phyloP scores from a whole-genome alignment of 2,797 vertebrate genomes.

The Coranthus polyacanthus region DNA sequence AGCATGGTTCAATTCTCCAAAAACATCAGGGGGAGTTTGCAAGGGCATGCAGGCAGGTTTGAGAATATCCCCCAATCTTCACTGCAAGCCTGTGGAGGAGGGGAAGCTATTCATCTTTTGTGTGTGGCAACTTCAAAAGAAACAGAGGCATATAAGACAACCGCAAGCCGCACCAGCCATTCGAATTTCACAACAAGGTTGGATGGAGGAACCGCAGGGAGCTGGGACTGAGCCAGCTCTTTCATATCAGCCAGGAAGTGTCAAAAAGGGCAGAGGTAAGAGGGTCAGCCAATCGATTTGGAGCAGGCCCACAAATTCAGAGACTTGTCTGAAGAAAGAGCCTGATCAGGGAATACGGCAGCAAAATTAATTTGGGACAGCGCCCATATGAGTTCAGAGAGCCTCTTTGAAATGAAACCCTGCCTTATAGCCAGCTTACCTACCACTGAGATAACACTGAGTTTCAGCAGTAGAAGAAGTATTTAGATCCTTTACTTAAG shows the following conservation, averaged over 20 bases:
- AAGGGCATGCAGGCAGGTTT: conserved; percentile 66
- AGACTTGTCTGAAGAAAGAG: conserved; percentile 50
- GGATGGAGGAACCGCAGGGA: conserved; percentile 17
- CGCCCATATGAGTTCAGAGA: conserved; percentile 59
- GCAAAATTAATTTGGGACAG: conserved; percentile 64
- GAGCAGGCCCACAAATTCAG: conserved; percentile 50
- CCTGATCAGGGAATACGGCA: conserved; percentile 42
- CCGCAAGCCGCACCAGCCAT: conserved; percentile 7
- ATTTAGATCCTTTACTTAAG: too few relatives aligned
- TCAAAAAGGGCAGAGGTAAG: conserved; percentile 46
- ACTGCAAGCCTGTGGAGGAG: conserved; percentile 34
- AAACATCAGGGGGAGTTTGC: conserved; percentile 58
- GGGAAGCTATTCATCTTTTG: conserved; percentile 54
- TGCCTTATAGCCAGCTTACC: conserved; percentile 45
- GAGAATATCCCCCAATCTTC: conserved; percentile 61
- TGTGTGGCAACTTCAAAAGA: conserved; percentile 69
- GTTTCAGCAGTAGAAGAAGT: neutral
- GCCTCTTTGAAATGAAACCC: conserved; percentile 55
- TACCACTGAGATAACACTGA: conserved; percentile 40
- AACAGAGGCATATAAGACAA: conserved; percentile 37
- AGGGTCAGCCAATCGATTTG: conserved; percentile 73
- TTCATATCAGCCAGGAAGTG: conserved; percentile 56
- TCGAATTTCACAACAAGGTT: conserved; percentile 37
- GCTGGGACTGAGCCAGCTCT: conserved; percentile 54
- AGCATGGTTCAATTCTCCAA: conserved; percentile 61